Evolutionary conservation across 2,113 vertebrate species (phyloP).

Genomic region (Eidolon helvum): DNA sequence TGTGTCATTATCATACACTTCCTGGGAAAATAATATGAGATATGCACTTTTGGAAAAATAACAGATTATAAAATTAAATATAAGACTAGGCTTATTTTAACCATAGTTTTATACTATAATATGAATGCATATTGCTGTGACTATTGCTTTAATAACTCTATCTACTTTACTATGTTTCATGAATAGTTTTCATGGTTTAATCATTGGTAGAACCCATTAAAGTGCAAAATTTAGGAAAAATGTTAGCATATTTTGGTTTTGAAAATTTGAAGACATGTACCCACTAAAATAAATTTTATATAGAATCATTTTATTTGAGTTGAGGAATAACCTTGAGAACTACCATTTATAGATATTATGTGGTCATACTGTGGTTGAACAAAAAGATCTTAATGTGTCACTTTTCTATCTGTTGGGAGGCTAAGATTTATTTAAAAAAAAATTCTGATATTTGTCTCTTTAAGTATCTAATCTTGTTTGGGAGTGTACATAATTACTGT

Average conservation of each 20-base stretch:
- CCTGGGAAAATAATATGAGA: slow-evolving; percentile 34
- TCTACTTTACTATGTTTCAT: neutral
- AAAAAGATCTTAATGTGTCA: neutral
- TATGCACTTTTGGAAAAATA: slow-evolving; percentile 29
- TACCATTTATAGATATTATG: neutral
- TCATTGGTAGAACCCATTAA: neutral
- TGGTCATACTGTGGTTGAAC: neutral
- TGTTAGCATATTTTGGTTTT: neutral
- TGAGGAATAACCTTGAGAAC: neutral
- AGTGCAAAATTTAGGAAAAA: neutral
- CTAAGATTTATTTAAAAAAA: neutral
- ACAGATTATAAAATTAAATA: slow-evolving; percentile 27
- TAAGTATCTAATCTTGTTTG: neutral
- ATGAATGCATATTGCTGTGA: neutral
- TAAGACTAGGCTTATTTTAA: neutral
- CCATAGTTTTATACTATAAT: neutral
- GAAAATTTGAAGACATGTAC: neutral
- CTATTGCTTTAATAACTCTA: neutral
- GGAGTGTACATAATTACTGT: neutral
- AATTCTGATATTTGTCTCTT: neutral
- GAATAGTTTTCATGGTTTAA: neutral
- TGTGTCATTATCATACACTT: slow-evolving; percentile 37
- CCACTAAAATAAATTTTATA: neutral
- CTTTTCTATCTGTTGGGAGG: neutral
- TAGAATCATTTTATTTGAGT: neutral